Evolutionary conservation across 2,888 invertebrate species (phyloP), one percentile per base, ranked within the genome.

Genomic region (Drosophila diplacantha): DNA sequence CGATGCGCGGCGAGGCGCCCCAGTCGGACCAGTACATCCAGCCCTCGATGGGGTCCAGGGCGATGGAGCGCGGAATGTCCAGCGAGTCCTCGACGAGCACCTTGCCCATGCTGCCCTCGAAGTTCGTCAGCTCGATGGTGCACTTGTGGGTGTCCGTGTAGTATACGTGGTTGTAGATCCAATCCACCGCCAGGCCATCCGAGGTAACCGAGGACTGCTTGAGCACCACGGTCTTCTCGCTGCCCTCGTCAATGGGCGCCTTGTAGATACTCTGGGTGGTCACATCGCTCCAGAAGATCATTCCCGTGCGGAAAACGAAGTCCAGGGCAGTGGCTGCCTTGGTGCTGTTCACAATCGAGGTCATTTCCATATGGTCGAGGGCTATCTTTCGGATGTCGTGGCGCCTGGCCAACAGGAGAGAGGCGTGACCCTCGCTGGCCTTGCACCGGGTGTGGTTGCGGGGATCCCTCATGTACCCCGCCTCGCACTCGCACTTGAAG

Each of bases 21-120:
- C 98, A 99, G 88, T 99, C 98, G 0, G 96, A 96, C 97, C 98
- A 99, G 89, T 95, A 99, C 94, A 99, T 96, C 94, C 97, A 96
- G 1, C 95, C 96, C 82, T 96, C 95, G 54, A 95, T 89, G 52
- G 98, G 98, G 90, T 98, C 96, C 62, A 98, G 90, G 2, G 96
- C 97, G 76, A 98, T 96, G 3, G 97, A 96, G 83, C 98, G 91
- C 0, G 99, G 99, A 87, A 98, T 97, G 87, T 97, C 96, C 61
- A 99, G 90, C 50, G 92, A 91, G 86, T 95, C 94, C 81, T 91
- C 91, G 72, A 98, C 93, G 55, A 99, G 91, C n/a, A 95, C 93
- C 89, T 95, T 96, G 69, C 95, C 92, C 94, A 96, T 95, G 86
- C 93, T 94, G 26, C 97, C 97, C 86, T 96, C 95, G 83, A 96